Evolutionary conservation across 2,888 invertebrate genomes (phyloP).

Genomic region (Netelia fuscicornis): DNA sequence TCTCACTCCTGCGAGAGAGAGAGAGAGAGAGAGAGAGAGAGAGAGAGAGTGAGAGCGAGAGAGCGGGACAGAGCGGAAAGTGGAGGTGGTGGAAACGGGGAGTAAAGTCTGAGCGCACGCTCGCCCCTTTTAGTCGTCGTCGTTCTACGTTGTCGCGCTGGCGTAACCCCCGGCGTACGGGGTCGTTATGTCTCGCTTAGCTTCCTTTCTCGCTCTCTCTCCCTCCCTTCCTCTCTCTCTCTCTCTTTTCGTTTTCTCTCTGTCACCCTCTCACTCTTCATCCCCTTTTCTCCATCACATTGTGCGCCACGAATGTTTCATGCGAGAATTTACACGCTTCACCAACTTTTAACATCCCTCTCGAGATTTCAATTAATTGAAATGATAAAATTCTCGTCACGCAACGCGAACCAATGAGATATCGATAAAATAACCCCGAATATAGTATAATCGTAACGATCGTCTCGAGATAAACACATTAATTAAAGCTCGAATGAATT

Average conservation of each 20-base stretch:
- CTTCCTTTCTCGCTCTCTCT: not conserved
- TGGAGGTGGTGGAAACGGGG: not conserved
- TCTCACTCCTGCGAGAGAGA: not conserved
- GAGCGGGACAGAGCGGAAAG: constrained; percentile 3
- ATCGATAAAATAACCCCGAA: not conserved
- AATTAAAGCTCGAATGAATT: not conserved
- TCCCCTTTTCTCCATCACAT: not conserved
- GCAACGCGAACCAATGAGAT: not conserved
- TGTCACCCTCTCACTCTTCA: not conserved
- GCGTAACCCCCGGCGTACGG: constrained; percentile 14
- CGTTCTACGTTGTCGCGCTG: constrained; percentile 23
- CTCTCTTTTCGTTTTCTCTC: not conserved
- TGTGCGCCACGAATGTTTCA: constrained; percentile 9
- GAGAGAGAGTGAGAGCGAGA: too few species aligned
- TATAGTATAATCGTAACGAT: not conserved
- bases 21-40: constrained; percentile 9
- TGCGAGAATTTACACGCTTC: constrained; percentile 26
- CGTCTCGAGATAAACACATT: not conserved
- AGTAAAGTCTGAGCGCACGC: constrained; percentile 24
- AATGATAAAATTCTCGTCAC: not conserved
- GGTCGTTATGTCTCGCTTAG: constrained; percentile 38
- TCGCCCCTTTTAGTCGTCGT: constrained; percentile 30
- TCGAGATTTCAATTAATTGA: not conserved
- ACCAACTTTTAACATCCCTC: constrained; percentile 16
- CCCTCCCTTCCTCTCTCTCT: not conserved